A percentile compares a stretch with the other conserved stretches of the same genome.
Conservation (phyloP, 2,797 vertebrate genomes). For the Paramormyrops hopkinsi region DNA sequence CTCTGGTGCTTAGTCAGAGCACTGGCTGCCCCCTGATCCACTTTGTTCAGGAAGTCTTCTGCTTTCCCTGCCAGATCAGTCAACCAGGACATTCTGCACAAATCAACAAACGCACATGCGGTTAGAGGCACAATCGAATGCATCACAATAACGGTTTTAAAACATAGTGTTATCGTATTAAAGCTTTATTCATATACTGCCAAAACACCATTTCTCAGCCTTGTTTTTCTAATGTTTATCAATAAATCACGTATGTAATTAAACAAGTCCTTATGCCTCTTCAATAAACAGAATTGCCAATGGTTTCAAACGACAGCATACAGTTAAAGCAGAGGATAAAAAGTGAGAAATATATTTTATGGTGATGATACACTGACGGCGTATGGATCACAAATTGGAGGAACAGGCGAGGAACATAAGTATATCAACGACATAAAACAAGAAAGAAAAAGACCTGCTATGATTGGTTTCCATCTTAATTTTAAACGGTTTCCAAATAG, state of each 20-base stretch:
- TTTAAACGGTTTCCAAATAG: not conserved
- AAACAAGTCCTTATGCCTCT: not conserved
- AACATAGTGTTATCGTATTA: not conserved
- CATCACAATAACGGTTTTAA: not conserved
- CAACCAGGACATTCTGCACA: slow-evolving; percentile 86
- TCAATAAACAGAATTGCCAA: not conserved
- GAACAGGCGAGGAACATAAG: not conserved
- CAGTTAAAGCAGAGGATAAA: not conserved
- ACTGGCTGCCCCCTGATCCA: slow-evolving; percentile 90
- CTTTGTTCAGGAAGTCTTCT: slow-evolving; percentile 88
- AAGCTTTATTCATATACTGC: not conserved
- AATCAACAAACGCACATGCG: slow-evolving; percentile 18
- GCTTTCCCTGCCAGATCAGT: slow-evolving; percentile 86
- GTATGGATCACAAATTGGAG: not conserved
- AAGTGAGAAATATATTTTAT: not conserved
- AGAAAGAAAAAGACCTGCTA: not conserved
- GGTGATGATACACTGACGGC: not conserved
- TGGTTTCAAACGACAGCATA: not conserved
- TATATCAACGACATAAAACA: not conserved
- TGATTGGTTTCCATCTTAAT: not conserved
- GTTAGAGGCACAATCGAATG: not conserved
- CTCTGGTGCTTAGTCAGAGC: slow-evolving; percentile 68
- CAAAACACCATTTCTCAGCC: not conserved
- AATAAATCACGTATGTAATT: not conserved
- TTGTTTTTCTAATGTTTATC: not conserved